These are phyloP conservation scores for Drosophila multiciliata DNA, from an alignment of 2,888 invertebrate species.

Conservation along the genomic window DNA sequence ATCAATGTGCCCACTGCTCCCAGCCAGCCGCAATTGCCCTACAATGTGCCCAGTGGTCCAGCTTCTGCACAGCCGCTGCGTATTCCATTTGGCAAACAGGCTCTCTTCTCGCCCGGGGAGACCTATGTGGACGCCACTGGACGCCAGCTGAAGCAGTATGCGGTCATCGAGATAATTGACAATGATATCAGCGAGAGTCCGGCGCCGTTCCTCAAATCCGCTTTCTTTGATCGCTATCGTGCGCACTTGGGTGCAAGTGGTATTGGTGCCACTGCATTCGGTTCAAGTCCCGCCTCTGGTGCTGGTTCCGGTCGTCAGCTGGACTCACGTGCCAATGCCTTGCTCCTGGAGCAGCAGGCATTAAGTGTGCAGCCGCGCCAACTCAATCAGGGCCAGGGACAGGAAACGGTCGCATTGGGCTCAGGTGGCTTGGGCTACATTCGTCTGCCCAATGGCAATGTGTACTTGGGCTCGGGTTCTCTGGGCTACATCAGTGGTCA, in stretches of 20 bases:
- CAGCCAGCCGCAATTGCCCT: constrained; percentile 45
- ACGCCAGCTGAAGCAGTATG: constrained; percentile 84
- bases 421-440: constrained; percentile 85
- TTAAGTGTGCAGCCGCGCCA: constrained; percentile 54
- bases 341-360: constrained; percentile 64
- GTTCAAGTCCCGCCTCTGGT: background rate
- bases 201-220: constrained; percentile 74
- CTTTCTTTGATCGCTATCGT: constrained; percentile 74
- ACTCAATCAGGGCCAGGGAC: constrained; percentile 18
- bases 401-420: constrained; percentile 82
- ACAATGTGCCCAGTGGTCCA: constrained; percentile 55
- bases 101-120: constrained; percentile 69
- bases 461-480: constrained; percentile 85
- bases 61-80: constrained; percentile 57
- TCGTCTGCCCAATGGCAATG: constrained; percentile 83
- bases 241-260: constrained; percentile 67
- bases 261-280: constrained; percentile 33
- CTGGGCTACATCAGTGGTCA: constrained; percentile 84
- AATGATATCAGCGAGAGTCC: constrained; percentile 82
- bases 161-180: constrained; percentile 84
- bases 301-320: constrained; percentile 57
- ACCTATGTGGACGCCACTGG: constrained; percentile 79
- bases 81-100: constrained; percentile 76
- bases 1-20: constrained; percentile 1
- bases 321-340: constrained; percentile 65